Evolutionary conservation across 2,113 vertebrate species (phyloP).

Genomic region (Halcyon senegalensis): DNA sequence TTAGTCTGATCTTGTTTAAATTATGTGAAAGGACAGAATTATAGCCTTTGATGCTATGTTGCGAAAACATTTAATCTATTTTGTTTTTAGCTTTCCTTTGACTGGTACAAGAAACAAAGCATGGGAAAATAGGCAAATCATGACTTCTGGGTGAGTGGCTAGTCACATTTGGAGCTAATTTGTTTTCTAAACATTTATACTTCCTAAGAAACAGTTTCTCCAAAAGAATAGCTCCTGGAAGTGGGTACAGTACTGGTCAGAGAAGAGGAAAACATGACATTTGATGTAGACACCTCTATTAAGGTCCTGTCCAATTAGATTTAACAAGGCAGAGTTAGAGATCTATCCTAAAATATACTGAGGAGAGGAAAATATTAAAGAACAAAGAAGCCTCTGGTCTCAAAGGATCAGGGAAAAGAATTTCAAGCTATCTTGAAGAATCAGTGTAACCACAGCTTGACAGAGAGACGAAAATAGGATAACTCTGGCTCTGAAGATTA

Average conservation of each 20-base stretch:
- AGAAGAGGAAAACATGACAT: slow-evolving; percentile 28
- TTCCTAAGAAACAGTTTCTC: slow-evolving; percentile 45
- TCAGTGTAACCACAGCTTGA: slow-evolving; percentile 17
- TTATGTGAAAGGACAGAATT: slow-evolving; percentile 35
- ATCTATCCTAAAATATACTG: background rate
- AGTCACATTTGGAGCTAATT: slow-evolving; percentile 64
- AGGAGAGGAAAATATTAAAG: slow-evolving; percentile 20
- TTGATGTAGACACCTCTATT: background rate
- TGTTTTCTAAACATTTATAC: slow-evolving; percentile 59
- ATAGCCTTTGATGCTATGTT: slow-evolving; percentile 41
- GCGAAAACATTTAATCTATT: slow-evolving; percentile 38
- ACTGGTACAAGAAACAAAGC: slow-evolving; percentile 49
- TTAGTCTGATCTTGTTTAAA: slow-evolving; percentile 58
- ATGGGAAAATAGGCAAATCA: slow-evolving; percentile 48
- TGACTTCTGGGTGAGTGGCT: slow-evolving; percentile 44
- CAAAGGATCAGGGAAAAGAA: slow-evolving; percentile 17
- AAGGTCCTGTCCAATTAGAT: slow-evolving; percentile 35
- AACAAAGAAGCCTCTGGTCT: slow-evolving; percentile 24
- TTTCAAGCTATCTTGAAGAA: slow-evolving; percentile 15
- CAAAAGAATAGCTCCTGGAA: slow-evolving; percentile 44
- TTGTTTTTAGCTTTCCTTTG: slow-evolving; percentile 50
- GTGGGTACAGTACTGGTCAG: background rate
- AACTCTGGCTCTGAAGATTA: background rate
- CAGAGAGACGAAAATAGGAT: slow-evolving; percentile 17
- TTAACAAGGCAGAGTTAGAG: slow-evolving; percentile 29